Evolutionary conservation across 2,888 invertebrate species (phyloP).

Genomic region (Melanotus villosus): DNA sequence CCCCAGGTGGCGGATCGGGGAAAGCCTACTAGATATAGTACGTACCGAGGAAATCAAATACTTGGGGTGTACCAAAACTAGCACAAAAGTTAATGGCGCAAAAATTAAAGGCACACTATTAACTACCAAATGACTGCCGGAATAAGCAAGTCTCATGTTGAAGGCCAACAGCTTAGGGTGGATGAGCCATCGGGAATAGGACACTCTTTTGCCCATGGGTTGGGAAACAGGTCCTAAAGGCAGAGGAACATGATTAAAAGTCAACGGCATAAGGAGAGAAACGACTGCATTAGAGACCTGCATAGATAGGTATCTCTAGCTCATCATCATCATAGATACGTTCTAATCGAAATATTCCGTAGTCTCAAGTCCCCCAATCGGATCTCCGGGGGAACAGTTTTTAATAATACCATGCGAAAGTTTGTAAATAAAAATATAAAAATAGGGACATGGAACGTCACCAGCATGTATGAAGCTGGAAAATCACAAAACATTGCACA

Average conservation of each 20-base stretch:
- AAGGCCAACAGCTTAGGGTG: background rate
- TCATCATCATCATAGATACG: slow-evolving; percentile 1
- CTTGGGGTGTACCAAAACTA: background rate
- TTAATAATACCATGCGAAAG: background rate
- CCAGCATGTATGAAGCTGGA: slow-evolving; percentile 32
- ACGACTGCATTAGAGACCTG: background rate
- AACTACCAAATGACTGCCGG: background rate
- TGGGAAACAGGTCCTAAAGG: background rate
- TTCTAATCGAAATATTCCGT: slow-evolving; percentile 8
- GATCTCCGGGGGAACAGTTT: slow-evolving; percentile 3
- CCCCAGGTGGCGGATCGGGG: too few species aligned
- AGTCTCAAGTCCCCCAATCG: background rate
- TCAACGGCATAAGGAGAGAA: background rate
- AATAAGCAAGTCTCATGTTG: background rate
- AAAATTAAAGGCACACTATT: background rate
- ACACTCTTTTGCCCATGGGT: too few species aligned
- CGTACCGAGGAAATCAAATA: background rate
- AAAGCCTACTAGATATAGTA: too few species aligned
- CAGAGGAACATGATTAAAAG: background rate
- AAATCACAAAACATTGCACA: slow-evolving; percentile 37
- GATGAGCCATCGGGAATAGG: background rate
- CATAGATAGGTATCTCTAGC: background rate
- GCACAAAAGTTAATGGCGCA: background rate
- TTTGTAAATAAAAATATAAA: background rate
- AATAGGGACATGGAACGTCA: slow-evolving; percentile 44